Conservation (phyloP, 2,888 invertebrate genomes). For the Congeria kusceri region DNA sequence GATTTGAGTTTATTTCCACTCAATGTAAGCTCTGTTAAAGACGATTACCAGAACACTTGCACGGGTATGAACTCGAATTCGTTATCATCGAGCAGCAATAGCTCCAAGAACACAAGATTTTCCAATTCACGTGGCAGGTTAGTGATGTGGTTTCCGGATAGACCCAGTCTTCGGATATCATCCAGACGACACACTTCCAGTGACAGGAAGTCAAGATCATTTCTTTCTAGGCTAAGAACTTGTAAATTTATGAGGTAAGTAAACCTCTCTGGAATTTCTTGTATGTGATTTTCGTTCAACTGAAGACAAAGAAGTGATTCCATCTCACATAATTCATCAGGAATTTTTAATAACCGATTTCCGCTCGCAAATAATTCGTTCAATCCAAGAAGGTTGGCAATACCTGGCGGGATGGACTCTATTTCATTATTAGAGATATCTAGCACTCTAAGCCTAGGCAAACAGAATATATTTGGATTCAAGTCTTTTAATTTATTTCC, state of each 20-base stretch:
- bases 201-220: constrained; percentile 77
- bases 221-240: constrained; percentile 80
- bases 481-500: constrained; percentile 74
- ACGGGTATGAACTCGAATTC: constrained; percentile 83
- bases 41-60: constrained; percentile 79
- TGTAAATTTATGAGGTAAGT: constrained; percentile 73
- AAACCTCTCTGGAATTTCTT: constrained; percentile 74
- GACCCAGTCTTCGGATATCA: constrained; percentile 74
- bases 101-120: constrained; percentile 75
- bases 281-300: constrained; percentile 79
- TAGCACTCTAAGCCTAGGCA: constrained; percentile 73
- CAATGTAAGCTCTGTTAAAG: constrained; percentile 78
- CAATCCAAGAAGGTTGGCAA: constrained; percentile 70
- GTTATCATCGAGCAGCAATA: constrained; percentile 81
- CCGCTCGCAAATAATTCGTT: constrained; percentile 74
- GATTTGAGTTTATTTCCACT: constrained; percentile 78
- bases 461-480: constrained; percentile 67
- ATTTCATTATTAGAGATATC: constrained; percentile 81
- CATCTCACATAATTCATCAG: constrained; percentile 73
- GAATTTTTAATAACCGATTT: constrained; percentile 75
- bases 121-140: constrained; percentile 81
- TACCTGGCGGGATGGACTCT: constrained; percentile 70
- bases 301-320: constrained; percentile 69
- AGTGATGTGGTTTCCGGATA: constrained; percentile 82
- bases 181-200: constrained; percentile 80